Evolutionary conservation across 2,797 vertebrate species (phyloP).

Genomic region (Onychomys torridus): DNA sequence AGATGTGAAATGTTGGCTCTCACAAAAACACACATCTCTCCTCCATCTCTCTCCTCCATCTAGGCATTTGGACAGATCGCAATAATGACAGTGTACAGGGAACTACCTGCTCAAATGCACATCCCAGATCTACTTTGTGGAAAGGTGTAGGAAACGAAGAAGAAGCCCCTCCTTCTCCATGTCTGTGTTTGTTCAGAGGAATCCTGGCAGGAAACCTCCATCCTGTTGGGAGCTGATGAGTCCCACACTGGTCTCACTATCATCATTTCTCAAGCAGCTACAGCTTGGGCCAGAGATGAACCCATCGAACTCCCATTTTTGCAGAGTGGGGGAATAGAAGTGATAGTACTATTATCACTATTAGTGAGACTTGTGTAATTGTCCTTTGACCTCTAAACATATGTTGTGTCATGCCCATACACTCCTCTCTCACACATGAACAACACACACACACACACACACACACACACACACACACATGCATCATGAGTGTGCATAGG

Average conservation of each 20-base stretch:
- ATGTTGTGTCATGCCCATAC: too few species aligned
- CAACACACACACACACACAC: background rate
- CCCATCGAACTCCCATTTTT: slow-evolving; percentile 14
- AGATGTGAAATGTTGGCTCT: slow-evolving; percentile 67
- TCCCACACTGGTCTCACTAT: background rate
- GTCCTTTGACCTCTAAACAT: background rate
- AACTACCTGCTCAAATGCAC: background rate
- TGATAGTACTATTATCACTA: background rate
- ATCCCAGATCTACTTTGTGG: background rate
- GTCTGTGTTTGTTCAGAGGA: background rate
- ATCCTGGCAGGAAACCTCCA: background rate
- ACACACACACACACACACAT: background rate
- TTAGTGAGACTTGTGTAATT: slow-evolving; percentile 10
- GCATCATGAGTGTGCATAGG: background rate
- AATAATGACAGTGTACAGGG: background rate
- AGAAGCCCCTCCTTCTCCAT: background rate
- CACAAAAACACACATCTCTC: slow-evolving; percentile 55
- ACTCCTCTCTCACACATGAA: background rate
- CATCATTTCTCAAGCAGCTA: slow-evolving; percentile 6
- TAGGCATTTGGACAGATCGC: slow-evolving; percentile 26
- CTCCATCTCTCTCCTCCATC: background rate
- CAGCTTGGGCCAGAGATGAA: background rate
- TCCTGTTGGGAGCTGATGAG: background rate
- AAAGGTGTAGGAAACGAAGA: background rate
- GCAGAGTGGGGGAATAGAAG: background rate